A percentile compares a stretch with the other conserved stretches of the same genome.
Conservation (phyloP, 2,113 vertebrate genomes). For the Castor canadensis region DNA sequence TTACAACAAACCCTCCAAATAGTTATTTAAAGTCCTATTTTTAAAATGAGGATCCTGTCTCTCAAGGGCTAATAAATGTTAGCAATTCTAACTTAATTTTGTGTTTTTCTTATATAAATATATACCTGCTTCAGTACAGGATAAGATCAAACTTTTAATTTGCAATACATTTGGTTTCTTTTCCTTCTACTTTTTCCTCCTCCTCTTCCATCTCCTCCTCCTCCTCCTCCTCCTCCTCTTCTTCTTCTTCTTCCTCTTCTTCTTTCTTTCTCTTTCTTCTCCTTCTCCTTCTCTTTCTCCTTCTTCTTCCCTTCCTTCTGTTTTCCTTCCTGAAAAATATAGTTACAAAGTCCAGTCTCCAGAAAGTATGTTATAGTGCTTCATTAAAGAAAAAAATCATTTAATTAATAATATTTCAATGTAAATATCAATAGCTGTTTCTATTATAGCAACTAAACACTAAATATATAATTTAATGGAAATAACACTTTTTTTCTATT, state of each 20-base stretch:
- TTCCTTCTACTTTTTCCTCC: background rate
- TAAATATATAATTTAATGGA: background rate
- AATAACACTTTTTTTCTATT: background rate
- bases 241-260: background rate
- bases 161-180: background rate
- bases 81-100: background rate
- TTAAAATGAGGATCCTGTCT: background rate
- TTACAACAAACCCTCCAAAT: background rate
- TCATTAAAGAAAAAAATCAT: background rate
- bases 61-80: background rate
- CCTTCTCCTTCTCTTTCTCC: background rate
- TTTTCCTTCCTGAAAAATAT: background rate
- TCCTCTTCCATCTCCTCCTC: background rate
- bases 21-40: background rate
- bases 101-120: background rate
- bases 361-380: background rate
- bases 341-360: background rate
- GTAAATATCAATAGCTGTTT: background rate
- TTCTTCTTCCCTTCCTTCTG: background rate
- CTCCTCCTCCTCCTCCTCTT: background rate
- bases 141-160: background rate
- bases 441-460: background rate
- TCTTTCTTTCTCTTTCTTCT: background rate
- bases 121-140: background rate
- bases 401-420: background rate